Conservation (phyloP, 2,888 invertebrate species). For the Leptopilina drosophilae region DNA sequence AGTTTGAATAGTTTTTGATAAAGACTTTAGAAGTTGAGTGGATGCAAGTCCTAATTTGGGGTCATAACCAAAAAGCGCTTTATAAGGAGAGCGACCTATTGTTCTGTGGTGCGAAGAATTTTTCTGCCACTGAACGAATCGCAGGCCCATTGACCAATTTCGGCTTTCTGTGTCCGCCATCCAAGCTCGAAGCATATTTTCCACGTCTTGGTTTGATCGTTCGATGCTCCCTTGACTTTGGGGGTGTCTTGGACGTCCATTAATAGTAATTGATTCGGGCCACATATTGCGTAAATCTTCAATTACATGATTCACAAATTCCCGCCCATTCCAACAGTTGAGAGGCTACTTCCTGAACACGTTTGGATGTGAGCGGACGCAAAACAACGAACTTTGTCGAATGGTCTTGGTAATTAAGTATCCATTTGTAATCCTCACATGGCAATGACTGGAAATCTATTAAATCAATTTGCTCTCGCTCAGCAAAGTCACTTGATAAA, state of each 20-base stretch:
- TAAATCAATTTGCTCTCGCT: slow-evolving; percentile 12
- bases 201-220: slow-evolving; percentile 15
- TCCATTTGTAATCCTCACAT: slow-evolving; percentile 2
- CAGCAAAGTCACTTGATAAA: slow-evolving; percentile 6
- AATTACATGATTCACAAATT: slow-evolving; percentile 62
- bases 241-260: slow-evolving; percentile 41
- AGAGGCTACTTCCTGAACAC: slow-evolving; percentile 49
- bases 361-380: not conserved
- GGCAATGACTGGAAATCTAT: not conserved
- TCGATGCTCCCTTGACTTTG: slow-evolving; percentile 39
- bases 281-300: slow-evolving; percentile 56
- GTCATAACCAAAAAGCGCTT: slow-evolving; percentile 15
- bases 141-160: slow-evolving; percentile 16
- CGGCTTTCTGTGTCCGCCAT: slow-evolving; percentile 5
- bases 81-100: slow-evolving; percentile 14
- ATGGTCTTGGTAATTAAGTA: not conserved
- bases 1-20: not conserved
- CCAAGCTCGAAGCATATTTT: slow-evolving; percentile 28
- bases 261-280: slow-evolving; percentile 62
- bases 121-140: slow-evolving; percentile 32
- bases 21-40: not conserved
- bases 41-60: slow-evolving; percentile 19
- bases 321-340: slow-evolving; percentile 62
- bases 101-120: slow-evolving; percentile 21
- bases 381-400: not conserved